Evolutionary conservation across 2,797 vertebrate genomes (phyloP), one percentile per base, ranked within the genome.

Genomic region (Neopelma chrysocephalum): DNA sequence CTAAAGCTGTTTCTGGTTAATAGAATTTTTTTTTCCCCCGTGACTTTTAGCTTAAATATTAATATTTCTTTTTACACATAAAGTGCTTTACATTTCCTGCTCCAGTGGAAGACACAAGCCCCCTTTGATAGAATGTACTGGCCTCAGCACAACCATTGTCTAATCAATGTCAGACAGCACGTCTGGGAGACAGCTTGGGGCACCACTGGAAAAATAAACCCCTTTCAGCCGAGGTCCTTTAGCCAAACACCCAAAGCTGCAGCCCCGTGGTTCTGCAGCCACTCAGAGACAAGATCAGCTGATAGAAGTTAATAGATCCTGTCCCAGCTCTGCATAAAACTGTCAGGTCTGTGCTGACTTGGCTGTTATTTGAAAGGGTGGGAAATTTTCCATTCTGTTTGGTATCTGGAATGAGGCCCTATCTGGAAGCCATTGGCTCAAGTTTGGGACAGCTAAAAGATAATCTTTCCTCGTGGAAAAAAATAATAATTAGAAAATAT

Each of bases 101-200:
- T 79, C 62, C 34, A 19, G 8, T 69, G 47, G 68, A 88, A 91
- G 42, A 48, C 88, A 85, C 34, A 40, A 76, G 50, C 32, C 48
- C 31, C 48, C 36, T 79, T 56, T 57, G 68, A 29, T 12, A 54
- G 47, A 85, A 79, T 32, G 62, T 58, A 26, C 91, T 82, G 84
- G 84, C 73, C 68, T 89, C 93, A 89, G 89, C 83, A 84, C 54
- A 92, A 47, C 69, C 70, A 42, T 36, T 80, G 86, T 87, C 82
- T 94, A 56, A 94, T 84, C 73, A 53, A n/a, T 65, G 87, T 64
- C 93, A 95, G 94, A 80, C 87, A 68, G 81, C 53, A 38, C 0
- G 40, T 78, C 87, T 92, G 71, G 62, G 66, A 94, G 53, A 25
- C 56, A 58, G 60, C 77, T 77, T 51, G 72, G 78, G 82, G 75